Evolutionary conservation across 2,797 vertebrate species (phyloP), one percentile per base, ranked within the genome.

Genomic region (Melanotaenia nigrans): DNA sequence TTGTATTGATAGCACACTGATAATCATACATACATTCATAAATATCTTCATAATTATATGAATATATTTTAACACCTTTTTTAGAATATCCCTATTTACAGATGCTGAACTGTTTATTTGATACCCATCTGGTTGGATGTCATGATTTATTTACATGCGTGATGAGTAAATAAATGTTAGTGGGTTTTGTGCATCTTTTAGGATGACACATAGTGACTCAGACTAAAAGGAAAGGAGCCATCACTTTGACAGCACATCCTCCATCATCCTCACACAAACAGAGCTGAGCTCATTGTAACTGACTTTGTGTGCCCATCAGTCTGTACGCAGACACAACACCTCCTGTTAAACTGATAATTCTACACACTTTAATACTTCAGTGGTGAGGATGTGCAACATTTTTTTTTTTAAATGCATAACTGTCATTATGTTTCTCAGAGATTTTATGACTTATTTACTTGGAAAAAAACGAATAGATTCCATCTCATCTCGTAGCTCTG

Each of bases 191-290:
- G 63, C 24, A 63, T 65, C 56, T 38, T 68, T 79, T 59, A 1
- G 28, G 51, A 22, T 22, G 66, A 59, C 67, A 61, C 4, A 11
- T 20, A 45, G 80, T 82, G 62, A 71, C 47, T 51, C 63, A 53
- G 25, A 45, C 40, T 35, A 1, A 11, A 25, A 45, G 60, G 64
- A 36, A 71, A 66, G 38, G 32, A 38, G 30, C 38, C 45, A 28
- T 69, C 45, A 71, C 16, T 42, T 32, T 33, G 33, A 85, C 84
- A 83, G 32, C 68, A 53, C 20, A 38, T 11, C 63, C 40, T 81
- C 69, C 76, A 66, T 83, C 56, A 18, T 53, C 55, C 20, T 10
- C 30, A 51, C 47, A 51, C 42, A 45, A 45, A 45, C 47, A 51
- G n/a, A 51, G 47, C 8, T 5, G 10, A 9, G 32, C 14, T 28